Evolutionary conservation across 2,797 vertebrate genomes (phyloP).

Genomic region (Microctenopoma stevenorrisi): DNA sequence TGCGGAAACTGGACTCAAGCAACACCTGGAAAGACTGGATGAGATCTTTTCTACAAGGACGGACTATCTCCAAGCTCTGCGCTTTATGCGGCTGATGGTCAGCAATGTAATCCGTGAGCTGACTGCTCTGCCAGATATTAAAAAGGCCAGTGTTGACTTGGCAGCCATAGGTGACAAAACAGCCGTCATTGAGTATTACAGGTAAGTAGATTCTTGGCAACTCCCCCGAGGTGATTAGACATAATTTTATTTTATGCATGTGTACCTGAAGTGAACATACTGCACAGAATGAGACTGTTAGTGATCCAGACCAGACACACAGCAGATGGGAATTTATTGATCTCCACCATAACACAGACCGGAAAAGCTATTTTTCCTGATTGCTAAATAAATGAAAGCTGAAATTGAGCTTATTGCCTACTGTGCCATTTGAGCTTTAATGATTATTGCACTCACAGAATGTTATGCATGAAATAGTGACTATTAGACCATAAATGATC

Average conservation of each 20-base stretch:
- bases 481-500: slow-evolving; percentile 56
- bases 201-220: slow-evolving; percentile 75
- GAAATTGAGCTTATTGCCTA: slow-evolving; percentile 59
- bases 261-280: slow-evolving; percentile 33
- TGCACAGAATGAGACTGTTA: slow-evolving; percentile 26
- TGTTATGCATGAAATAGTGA: slow-evolving; percentile 33
- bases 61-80: slow-evolving; percentile 88
- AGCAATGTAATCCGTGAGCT: slow-evolving; percentile 86
- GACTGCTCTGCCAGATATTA: slow-evolving; percentile 84
- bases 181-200: slow-evolving; percentile 88
- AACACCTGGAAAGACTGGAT: slow-evolving; percentile 87
- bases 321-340: slow-evolving; percentile 65
- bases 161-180: slow-evolving; percentile 79
- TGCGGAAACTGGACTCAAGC: slow-evolving; percentile 85
- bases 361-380: slow-evolving; percentile 66
- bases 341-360: slow-evolving; percentile 47
- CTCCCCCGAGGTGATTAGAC: slow-evolving; percentile 9
- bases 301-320: slow-evolving; percentile 45
- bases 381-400: slow-evolving; percentile 67
- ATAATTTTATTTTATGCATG: slow-evolving; percentile 26
- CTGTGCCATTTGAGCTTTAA: slow-evolving; percentile 40
- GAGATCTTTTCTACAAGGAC: slow-evolving; percentile 88
- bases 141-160: slow-evolving; percentile 80
- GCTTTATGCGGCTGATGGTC: slow-evolving; percentile 88
- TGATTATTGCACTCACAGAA: slow-evolving; percentile 25